Evolutionary conservation across 2,113 vertebrate species (phyloP).

Genomic region (Calonectris borealis): DNA sequence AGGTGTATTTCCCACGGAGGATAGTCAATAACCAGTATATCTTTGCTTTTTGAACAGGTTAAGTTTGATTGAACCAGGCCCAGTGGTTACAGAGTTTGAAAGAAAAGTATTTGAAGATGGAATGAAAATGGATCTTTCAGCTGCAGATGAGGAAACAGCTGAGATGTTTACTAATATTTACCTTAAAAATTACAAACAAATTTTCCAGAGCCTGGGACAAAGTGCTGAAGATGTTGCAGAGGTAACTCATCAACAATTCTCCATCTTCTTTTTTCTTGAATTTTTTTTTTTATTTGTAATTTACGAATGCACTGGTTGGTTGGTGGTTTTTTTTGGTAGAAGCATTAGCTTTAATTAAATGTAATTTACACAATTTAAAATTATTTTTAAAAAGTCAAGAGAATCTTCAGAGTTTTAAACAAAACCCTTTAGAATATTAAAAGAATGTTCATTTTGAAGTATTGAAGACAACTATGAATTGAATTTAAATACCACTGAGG

Average conservation of each 20-base stretch:
- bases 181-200: slow-evolving; percentile 83
- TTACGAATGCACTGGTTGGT: background rate
- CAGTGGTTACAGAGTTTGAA: slow-evolving; percentile 85
- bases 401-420: background rate
- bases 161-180: slow-evolving; percentile 86
- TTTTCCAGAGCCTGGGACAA: slow-evolving; percentile 83
- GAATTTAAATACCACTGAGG: background rate
- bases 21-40: background rate
- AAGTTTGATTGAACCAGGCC: slow-evolving; percentile 83
- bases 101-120: slow-evolving; percentile 82
- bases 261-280: background rate
- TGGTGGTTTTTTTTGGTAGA: background rate
- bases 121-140: slow-evolving; percentile 84
- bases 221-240: slow-evolving; percentile 83
- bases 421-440: background rate
- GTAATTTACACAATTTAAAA: background rate
- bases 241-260: slow-evolving; percentile 54
- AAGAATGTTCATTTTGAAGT: background rate
- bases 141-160: slow-evolving; percentile 80
- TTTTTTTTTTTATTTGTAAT: background rate
- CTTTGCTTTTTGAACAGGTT: slow-evolving; percentile 64
- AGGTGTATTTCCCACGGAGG: background rate
- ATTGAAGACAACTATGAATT: background rate
- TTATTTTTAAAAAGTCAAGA: background rate
- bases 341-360: background rate